These are phyloP conservation scores for Aplochiton taeniatus DNA, from an alignment of 2,797 vertebrate species.

Conservation along the genomic window DNA sequence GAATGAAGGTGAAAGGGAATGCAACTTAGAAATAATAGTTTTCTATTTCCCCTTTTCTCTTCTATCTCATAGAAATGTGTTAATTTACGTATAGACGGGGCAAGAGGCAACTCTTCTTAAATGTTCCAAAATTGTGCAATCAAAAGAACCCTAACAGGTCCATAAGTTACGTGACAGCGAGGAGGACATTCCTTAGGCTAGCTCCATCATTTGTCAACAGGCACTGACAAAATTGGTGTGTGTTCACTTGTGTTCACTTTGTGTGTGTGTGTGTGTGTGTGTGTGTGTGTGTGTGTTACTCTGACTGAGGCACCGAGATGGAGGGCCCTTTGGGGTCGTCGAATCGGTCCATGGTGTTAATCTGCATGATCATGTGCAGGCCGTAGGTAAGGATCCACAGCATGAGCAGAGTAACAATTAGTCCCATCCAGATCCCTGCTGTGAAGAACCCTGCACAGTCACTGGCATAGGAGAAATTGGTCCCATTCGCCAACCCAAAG, in stretches of 20 bases:
- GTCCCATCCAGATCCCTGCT: slow-evolving; percentile 89
- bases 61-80: too few species aligned
- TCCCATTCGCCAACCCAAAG: slow-evolving; percentile 72
- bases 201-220: slow-evolving; percentile 9
- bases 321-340: slow-evolving; percentile 88
- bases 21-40: too few species aligned
- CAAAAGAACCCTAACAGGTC: not conserved
- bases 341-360: slow-evolving; percentile 92
- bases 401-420: slow-evolving; percentile 82
- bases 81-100: not conserved
- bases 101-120: not conserved
- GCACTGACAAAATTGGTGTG: slow-evolving; percentile 28
- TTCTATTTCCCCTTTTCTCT: too few species aligned
- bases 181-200: not conserved
- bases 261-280: not conserved
- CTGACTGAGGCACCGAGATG: slow-evolving; percentile 84
- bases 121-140: too few species aligned
- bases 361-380: slow-evolving; percentile 88
- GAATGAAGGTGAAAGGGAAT: slow-evolving; percentile 38
- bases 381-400: slow-evolving; percentile 85
- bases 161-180: not conserved
- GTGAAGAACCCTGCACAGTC: slow-evolving; percentile 92
- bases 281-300: slow-evolving; percentile 63
- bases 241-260: too few species aligned
- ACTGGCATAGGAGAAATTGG: slow-evolving; percentile 84